phyloP scores from a whole-genome alignment of 2,888 invertebrate species.

The Aphidoletes aphidimyza region DNA sequence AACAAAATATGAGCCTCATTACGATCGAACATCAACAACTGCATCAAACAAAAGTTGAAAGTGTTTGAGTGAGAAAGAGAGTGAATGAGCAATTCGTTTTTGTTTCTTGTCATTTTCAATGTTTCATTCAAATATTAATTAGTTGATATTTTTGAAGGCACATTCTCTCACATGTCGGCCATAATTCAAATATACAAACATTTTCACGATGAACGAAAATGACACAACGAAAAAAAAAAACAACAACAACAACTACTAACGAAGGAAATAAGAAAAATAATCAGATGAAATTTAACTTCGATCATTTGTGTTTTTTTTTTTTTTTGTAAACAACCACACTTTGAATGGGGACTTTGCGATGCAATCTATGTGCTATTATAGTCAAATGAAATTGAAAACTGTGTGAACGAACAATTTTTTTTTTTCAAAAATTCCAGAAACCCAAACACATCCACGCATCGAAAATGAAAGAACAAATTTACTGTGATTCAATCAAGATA shows the following conservation, averaged over 20 bases:
- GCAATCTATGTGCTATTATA: slow-evolving; percentile 30
- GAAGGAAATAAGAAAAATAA: slow-evolving; percentile 20
- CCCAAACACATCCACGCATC: not conserved
- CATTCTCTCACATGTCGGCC: slow-evolving; percentile 35
- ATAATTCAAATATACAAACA: slow-evolving; percentile 37
- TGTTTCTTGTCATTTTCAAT: not conserved
- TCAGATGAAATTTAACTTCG: slow-evolving; percentile 12
- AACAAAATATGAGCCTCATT: slow-evolving; percentile 36
- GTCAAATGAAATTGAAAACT: slow-evolving; percentile 4
- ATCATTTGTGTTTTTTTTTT: not conserved
- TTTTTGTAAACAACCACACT: not conserved
- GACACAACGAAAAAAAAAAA: not conserved
- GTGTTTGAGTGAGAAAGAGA: too few species aligned
- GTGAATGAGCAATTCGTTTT: not conserved
- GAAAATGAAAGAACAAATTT: not conserved
- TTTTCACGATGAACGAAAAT: not conserved
- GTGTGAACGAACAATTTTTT: not conserved
- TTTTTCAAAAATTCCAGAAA: too few species aligned
- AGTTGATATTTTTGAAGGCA: slow-evolving; percentile 31
- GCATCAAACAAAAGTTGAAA: slow-evolving; percentile 20
- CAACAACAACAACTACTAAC: not conserved
- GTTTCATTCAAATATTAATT: slow-evolving; percentile 40
- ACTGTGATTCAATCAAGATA: too few species aligned
- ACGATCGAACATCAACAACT: not conserved
- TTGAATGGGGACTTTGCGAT: slow-evolving; percentile 24